Evolutionary conservation across 2,113 vertebrate genomes (phyloP), one percentile per base, ranked within the genome.

Genomic region (Copsychus sechellarum): DNA sequence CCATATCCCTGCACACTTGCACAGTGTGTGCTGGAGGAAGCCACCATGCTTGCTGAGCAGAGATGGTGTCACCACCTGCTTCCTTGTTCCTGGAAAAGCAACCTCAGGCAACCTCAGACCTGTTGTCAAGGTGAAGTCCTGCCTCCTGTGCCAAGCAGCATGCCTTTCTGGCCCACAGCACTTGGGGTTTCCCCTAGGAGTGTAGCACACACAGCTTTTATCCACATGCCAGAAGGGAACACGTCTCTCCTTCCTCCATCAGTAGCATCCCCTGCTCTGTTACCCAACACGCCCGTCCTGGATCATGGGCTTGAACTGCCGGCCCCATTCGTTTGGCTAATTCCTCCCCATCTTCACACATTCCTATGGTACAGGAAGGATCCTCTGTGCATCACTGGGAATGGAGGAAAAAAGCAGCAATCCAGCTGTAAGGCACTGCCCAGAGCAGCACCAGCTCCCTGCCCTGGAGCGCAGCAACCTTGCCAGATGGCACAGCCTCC

Each of bases 211-310:
- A 6, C 1, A 2, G 38, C 47, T 90, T 88, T 88, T 43, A 51
- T 50, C 31, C 29, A 31, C 6, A 34, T 42, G 42, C 34, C 60
- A 64, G 25, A 72, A 57, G 14, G 26, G 20, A 50, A 40, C 5
- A 2, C 14, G 25, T 20, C 53, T 67, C 31, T n/a, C 8, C 33
- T 42, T 79, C 56, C 22, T 64, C n/a, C 22, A 19, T 24, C 62
- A 65, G 40, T 3, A 86, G 53, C 62, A 88, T 40, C 19, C 10
- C 13, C n/a, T 61, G 50, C 25, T 65, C n/a, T 1, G 57, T 40
- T 62, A 76, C 31, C 22, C 72, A 69, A 33, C 1, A 0, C 0
- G 0, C 17, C 33, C 78, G 29, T 34, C 22, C 81, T 43, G 34
- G 21, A 62, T 50, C 9, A 23, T 7, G 9, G 28, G 22, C 18